Percentiles rank a stretch among this genome's conserved stretches.
phyloP scores from a whole-genome alignment of 2,888 invertebrate species.

The Drosophila melanosoma region DNA sequence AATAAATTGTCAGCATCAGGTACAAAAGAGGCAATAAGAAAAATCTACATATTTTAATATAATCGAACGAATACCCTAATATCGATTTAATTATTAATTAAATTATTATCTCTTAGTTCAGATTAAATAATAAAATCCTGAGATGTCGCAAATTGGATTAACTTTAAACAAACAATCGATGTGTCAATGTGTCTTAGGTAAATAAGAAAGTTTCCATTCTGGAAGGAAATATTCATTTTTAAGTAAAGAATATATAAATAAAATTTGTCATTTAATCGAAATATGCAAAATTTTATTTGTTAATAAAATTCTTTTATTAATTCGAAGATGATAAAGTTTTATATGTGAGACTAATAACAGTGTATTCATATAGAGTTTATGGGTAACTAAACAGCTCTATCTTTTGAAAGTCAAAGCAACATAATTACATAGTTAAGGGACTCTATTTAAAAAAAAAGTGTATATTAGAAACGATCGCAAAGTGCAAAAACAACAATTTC shows the following conservation, averaged over 20 bases:
- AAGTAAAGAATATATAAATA: constrained; percentile 6
- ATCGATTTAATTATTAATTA: not conserved
- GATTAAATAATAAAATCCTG: not conserved
- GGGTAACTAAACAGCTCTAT: not conserved
- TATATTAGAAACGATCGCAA: constrained; percentile 25
- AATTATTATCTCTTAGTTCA: not conserved
- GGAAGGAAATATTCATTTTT: too few relatives aligned
- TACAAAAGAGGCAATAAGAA: constrained; percentile 44
- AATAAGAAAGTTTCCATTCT: not conserved
- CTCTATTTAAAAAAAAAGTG: constrained; percentile 5
- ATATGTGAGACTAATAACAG: not conserved
- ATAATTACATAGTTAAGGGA: not conserved
- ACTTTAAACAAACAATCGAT: not conserved
- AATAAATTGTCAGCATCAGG: constrained; percentile 63
- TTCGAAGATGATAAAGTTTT: constrained; percentile 14
- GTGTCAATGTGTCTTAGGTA: not conserved
- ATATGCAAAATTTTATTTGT: constrained; percentile 5
- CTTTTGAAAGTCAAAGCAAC: not conserved
- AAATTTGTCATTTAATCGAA: constrained; percentile 2
- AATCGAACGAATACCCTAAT: constrained; percentile 29
- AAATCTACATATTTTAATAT: not conserved
- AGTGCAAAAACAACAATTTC: constrained; percentile 24
- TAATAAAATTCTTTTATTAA: constrained; percentile 17
- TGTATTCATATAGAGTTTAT: not conserved
- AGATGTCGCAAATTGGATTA: not conserved